Conservation (phyloP, 1,140 invertebrate species). For the Drosophila sproati region DNA sequence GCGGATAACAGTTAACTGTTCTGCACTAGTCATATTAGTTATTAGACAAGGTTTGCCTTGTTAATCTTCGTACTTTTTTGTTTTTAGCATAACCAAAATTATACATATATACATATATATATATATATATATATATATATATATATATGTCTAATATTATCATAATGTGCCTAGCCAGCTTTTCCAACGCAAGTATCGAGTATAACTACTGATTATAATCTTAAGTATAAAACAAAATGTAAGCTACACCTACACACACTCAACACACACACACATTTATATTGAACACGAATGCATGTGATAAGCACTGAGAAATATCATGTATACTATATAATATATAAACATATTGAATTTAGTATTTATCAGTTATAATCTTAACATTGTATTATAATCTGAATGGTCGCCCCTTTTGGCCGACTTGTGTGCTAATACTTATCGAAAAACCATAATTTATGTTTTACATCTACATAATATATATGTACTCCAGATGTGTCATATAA, state of each 20-base stretch:
- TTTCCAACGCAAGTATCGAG: conserved; percentile 15
- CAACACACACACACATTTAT: conserved; percentile 27
- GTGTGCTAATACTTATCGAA: conserved; percentile 57
- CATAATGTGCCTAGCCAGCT: conserved; percentile 32
- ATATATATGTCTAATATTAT: conserved; percentile 23
- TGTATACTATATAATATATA: conserved; percentile 44
- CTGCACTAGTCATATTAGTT: conserved; percentile 16
- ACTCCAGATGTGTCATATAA: conserved; percentile 16
- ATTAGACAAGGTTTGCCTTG: conserved; percentile 21
- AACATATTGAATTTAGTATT: conserved; percentile 48
- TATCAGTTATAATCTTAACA: conserved; percentile 57
- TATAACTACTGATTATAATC: conserved; percentile 25
- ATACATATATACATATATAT: conserved; percentile 29
- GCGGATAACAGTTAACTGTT: conserved; percentile 28
- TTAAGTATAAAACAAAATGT: conserved; percentile 58
- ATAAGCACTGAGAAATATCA: conserved; percentile 57
- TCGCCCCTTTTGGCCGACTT: conserved; percentile 49
- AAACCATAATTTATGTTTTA: conserved; percentile 29
- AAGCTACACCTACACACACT: conserved; percentile 38
- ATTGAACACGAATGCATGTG: conserved; percentile 55
- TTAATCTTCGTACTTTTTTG: conserved; percentile 7
- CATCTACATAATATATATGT: conserved; percentile 4
- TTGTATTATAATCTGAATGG: conserved; percentile 63
- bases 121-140: conserved; percentile 35
- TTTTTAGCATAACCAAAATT: conserved; percentile 45